A percentile compares a stretch with the other conserved stretches of the same genome.
Evolutionary conservation across 1,140 invertebrate genomes (phyloP).

Genomic region (Geopemphigus sp.): DNA sequence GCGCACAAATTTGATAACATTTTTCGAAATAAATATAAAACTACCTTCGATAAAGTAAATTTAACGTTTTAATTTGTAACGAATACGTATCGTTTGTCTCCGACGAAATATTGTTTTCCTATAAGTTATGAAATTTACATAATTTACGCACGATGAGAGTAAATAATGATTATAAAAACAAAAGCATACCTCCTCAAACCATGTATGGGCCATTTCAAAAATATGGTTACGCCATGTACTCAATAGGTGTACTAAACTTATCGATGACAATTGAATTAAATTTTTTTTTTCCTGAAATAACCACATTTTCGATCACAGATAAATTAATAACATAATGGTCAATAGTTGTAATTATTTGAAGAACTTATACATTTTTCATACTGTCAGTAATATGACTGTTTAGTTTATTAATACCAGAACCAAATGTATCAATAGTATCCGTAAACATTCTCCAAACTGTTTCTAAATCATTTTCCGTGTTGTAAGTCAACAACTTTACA

Average conservation of each 20-base stretch:
- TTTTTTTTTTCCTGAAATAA: conserved; percentile 10
- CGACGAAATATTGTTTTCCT: conserved; percentile 1
- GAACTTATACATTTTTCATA: conserved; percentile 12
- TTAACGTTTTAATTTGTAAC: not conserved
- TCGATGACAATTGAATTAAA: conserved; percentile 8
- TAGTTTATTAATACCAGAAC: not conserved
- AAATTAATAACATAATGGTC: not conserved
- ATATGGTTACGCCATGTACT: not conserved
- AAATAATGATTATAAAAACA: not conserved
- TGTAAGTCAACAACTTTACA: not conserved
- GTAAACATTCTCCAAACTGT: not conserved
- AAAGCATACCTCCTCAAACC: conserved; percentile 32
- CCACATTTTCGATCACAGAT: not conserved
- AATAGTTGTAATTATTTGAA: not conserved
- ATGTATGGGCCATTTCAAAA: not conserved
- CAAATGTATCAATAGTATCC: not conserved
- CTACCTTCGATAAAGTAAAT: conserved; percentile 15
- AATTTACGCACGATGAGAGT: too few species aligned
- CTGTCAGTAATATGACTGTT: not conserved
- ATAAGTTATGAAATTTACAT: conserved; percentile 13
- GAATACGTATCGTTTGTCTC: not conserved
- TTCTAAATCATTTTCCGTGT: not conserved
- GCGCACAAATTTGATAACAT: too few species aligned
- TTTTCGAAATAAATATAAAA: not conserved
- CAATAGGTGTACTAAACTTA: not conserved